Conservation (phyloP, 2,888 invertebrate species). For the Troglohyphantes excavatus region DNA sequence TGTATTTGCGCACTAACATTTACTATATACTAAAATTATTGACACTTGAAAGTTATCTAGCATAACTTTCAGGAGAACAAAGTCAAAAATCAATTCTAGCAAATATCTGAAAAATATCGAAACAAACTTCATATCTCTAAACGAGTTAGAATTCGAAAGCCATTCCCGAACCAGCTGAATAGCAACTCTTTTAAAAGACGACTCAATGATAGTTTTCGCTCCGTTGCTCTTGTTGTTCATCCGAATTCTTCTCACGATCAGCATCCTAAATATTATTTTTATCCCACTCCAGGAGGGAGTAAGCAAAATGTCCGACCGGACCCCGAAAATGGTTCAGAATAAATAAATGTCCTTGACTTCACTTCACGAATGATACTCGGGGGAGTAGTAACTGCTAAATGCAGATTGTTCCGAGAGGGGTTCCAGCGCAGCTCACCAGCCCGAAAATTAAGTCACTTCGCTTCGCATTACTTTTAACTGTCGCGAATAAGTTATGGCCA, state of each 20-base stretch:
- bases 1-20: too few relatives aligned
- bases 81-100: constrained; percentile 29
- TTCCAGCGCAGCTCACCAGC: constrained; percentile 7
- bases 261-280: constrained; percentile 32
- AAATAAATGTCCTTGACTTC: constrained; percentile 53
- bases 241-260: constrained; percentile 64
- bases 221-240: not conserved
- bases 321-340: constrained; percentile 49
- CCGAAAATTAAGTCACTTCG: constrained; percentile 59
- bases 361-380: constrained; percentile 52
- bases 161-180: not conserved
- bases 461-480: constrained; percentile 58
- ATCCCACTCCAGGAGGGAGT: constrained; percentile 28
- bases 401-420: constrained; percentile 35
- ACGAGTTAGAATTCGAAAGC: too few relatives aligned
- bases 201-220: not conserved
- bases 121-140: constrained; percentile 15
- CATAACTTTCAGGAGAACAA: constrained; percentile 25
- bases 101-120: constrained; percentile 42
- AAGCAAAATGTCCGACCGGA: constrained; percentile 49
- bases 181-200: not conserved
- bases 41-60: too few relatives aligned
- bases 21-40: too few relatives aligned
- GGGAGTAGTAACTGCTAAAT: constrained; percentile 65
- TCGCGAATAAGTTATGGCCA: constrained; percentile 52